Percentiles rank a stretch among this genome's conserved stretches.
Conservation (phyloP, 2,113 vertebrate species). For the Aegithalos caudatus region DNA sequence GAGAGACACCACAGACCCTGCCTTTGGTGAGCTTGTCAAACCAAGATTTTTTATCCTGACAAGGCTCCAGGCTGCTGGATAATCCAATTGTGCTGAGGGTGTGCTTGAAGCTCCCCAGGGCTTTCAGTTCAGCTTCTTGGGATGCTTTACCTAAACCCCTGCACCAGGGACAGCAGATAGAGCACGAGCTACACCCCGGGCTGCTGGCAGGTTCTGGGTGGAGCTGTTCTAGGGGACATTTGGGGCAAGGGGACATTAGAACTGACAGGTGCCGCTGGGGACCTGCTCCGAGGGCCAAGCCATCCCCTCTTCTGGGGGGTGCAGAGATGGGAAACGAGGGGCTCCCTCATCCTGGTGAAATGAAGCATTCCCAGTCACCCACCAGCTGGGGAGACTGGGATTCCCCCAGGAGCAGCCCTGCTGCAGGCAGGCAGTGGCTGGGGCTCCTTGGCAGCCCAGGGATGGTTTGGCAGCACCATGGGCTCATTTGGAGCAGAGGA, state of each 20-base stretch:
- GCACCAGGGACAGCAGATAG: neutral
- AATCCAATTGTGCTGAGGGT: neutral
- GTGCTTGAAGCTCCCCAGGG: neutral
- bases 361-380: neutral
- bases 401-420: neutral
- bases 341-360: too few relatives aligned
- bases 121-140: neutral
- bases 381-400: neutral
- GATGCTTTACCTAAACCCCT: neutral
- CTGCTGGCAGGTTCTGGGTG: neutral
- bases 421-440: neutral
- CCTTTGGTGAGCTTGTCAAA: neutral
- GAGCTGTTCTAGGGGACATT: neutral
- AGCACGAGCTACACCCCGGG: fast-evolving
- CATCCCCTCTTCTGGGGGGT: neutral
- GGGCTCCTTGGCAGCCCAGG: neutral
- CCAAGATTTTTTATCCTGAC: neutral
- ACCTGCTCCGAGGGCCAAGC: neutral
- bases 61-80: neutral
- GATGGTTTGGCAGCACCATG: too few relatives aligned
- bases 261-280: neutral
- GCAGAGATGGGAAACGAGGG: too few relatives aligned
- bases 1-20: neutral
- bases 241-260: neutral
- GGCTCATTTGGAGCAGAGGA: neutral